Evolutionary conservation across 2,797 vertebrate genomes (phyloP).

Genomic region (Centropyge bicolor): DNA sequence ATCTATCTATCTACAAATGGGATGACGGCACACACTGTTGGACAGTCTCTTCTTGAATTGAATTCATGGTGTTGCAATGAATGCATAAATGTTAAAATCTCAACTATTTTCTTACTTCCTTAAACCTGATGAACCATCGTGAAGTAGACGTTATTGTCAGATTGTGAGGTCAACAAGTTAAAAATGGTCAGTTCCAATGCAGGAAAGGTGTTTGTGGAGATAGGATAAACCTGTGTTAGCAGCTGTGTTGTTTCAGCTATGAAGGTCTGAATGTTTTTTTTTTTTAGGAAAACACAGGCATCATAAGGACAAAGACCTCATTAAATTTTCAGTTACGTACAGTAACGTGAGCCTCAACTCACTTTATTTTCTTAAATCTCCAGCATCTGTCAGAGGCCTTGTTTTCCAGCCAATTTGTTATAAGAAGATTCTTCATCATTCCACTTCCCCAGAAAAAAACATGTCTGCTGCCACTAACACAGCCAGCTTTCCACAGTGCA

Average conservation of each 20-base stretch:
- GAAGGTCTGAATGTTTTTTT: neutral
- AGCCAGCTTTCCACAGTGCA: constrained; percentile 65
- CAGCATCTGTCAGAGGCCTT: constrained; percentile 35
- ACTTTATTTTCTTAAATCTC: constrained; percentile 23
- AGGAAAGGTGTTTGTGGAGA: neutral
- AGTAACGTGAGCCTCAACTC: constrained; percentile 13
- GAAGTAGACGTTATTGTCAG: neutral
- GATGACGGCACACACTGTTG: neutral
- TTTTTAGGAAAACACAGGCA: neutral
- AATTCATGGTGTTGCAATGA: neutral
- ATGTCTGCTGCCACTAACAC: constrained; percentile 40
- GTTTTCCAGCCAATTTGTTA: constrained; percentile 48
- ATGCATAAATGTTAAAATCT: no score
- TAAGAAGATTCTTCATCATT: constrained; percentile 55
- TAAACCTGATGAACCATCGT: no score
- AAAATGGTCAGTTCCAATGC: neutral
- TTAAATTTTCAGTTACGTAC: neutral
- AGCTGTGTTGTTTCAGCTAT: neutral
- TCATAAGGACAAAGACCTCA: constrained; percentile 10
- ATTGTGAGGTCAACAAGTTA: neutral
- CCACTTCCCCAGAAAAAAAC: constrained; percentile 43
- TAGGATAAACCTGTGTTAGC: neutral
- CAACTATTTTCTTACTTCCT: no score
- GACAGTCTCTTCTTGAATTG: neutral
- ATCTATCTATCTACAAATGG: no score